Percentiles rank a stretch among this genome's conserved stretches.
phyloP scores from a whole-genome alignment of 2,797 vertebrate species.

The Parauchenoglanis ngamensis region DNA sequence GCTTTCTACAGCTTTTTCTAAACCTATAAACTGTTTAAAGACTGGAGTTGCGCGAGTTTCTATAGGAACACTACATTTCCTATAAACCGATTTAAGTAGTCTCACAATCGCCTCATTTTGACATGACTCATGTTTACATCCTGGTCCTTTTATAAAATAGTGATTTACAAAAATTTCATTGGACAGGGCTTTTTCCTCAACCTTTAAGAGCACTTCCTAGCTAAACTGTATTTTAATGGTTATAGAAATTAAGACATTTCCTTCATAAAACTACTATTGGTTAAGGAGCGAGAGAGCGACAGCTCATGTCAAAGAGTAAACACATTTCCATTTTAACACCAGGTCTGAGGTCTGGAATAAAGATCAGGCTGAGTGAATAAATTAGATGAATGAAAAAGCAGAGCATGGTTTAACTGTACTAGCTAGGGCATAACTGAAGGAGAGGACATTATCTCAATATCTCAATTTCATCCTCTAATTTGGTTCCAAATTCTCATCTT shows the following conservation, averaged over 20 bases:
- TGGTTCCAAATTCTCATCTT: neutral
- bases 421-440: constrained; percentile 32
- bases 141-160: neutral
- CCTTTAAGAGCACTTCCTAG: neutral
- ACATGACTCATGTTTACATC: neutral
- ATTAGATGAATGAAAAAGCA: neutral
- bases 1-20: neutral
- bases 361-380: neutral
- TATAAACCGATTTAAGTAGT: neutral
- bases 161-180: neutral
- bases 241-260: neutral
- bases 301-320: neutral
- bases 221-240: neutral
- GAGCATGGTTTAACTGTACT: neutral
- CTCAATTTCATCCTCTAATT: neutral
- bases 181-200: neutral
- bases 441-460: constrained; percentile 16
- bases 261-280: neutral
- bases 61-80: neutral
- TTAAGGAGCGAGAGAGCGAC: neutral
- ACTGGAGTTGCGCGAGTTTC: neutral
- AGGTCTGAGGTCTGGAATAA: neutral
- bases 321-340: neutral
- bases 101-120: neutral
- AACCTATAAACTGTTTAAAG: neutral